These are phyloP conservation scores for Lasioglossum albipes DNA, from an alignment of 1,140 invertebrate species.

Conservation along the genomic window DNA sequence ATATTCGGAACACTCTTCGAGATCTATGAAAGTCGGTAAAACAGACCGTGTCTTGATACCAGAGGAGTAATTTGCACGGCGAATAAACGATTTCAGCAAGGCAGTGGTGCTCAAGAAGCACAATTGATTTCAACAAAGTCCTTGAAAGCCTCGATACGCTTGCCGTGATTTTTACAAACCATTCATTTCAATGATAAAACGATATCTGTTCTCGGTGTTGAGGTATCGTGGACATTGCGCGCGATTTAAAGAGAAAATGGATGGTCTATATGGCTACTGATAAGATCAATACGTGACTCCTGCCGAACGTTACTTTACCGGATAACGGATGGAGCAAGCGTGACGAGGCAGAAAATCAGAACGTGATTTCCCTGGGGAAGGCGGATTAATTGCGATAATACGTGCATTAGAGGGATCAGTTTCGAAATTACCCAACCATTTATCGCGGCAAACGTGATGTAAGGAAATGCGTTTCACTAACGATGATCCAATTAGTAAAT, in stretches of 20 bases:
- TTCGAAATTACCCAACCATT: background rate
- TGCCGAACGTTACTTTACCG: background rate
- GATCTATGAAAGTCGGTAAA: slow-evolving; percentile 32
- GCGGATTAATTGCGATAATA: slow-evolving; percentile 4
- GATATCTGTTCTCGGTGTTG: background rate
- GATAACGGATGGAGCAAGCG: background rate
- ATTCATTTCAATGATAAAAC: background rate
- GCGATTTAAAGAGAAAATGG: slow-evolving; percentile 17
- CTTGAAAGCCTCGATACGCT: no score
- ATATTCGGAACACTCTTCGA: background rate
- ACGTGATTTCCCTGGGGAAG: background rate
- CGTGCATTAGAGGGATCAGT: background rate
- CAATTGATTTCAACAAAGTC: background rate
- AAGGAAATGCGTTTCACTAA: no score
- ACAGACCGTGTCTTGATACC: slow-evolving; percentile 7
- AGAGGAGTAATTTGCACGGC: background rate
- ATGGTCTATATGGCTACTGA: background rate
- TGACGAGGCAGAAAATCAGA: slow-evolving; percentile 17
- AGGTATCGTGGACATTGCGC: background rate
- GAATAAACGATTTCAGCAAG: background rate
- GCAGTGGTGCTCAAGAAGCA: background rate
- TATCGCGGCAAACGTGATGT: background rate
- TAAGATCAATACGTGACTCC: slow-evolving; percentile 26
- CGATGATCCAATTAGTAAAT: no score
- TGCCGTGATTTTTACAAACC: no score